Percentiles rank a stretch among this genome's conserved stretches.
These are phyloP conservation scores for Indicator maculatus DNA, from an alignment of 2,113 vertebrate species.

Conservation along the genomic window DNA sequence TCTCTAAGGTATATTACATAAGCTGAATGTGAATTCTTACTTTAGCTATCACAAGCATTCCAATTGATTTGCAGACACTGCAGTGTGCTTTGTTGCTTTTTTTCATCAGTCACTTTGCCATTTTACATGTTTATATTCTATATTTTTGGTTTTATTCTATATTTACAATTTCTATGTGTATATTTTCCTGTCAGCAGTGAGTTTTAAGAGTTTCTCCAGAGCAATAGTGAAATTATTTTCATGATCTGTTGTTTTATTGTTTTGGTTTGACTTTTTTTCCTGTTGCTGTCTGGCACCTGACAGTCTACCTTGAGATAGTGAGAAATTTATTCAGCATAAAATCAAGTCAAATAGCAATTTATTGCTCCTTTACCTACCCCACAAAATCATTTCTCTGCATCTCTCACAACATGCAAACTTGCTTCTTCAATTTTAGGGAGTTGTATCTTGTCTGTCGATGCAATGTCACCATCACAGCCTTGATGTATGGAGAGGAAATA, in stretches of 20 bases:
- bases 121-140: background rate
- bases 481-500: background rate
- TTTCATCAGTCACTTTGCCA: fast-evolving
- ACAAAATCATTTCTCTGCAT: background rate
- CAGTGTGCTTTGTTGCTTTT: background rate
- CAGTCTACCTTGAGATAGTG: background rate
- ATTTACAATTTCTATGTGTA: background rate
- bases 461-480: background rate
- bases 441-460: background rate
- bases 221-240: background rate
- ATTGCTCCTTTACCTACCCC: background rate
- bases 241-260: background rate
- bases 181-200: background rate
- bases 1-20: background rate
- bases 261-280: too few relatives aligned
- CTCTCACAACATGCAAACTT: background rate
- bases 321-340: conserved; percentile 13
- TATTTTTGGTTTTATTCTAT: background rate
- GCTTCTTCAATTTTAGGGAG: background rate
- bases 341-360: background rate
- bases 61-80: background rate
- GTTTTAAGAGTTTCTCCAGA: background rate
- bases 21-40: background rate
- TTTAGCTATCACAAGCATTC: background rate
- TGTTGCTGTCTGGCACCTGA: background rate